Evolutionary conservation across 2,888 invertebrate genomes (phyloP), one percentile per base, ranked within the genome.

Genomic region (Dromius quadrimaculatus): DNA sequence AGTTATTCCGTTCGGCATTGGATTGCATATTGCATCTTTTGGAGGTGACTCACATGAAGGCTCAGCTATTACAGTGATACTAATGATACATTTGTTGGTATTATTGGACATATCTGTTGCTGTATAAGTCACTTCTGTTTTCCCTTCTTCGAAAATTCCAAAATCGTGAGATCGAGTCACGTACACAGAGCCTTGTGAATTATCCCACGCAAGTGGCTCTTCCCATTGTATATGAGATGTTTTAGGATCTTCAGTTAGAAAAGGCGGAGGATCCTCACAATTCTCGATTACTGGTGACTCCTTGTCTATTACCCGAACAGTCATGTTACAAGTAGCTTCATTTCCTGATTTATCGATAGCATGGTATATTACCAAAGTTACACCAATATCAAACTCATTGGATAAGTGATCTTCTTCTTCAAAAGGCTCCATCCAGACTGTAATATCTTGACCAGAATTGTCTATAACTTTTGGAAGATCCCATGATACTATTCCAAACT

Each of bases 311-410:
- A 90, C 86, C 54, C 80, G 83, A 6, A 90, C 83, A 17, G 80
- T 83, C 75, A 90, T 89, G 71, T 83, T 83, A 76, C 91, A 91
- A 68, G 84, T 84, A 0, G 86, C 88, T 73, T 83, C 84, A 77
- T 90, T 90, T 41, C 85, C 84, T 71, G 84, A 85, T 1, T 83
- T 78, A 79, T 91, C 90, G 74, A 87, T 86, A 0, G 89, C 89
- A 8, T 85, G 83, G 78, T 90, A 90, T 0, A 84, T 85, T n/a
- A 91, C 84, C 8, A 79, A 79, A 2, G 87, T 87, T 17, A 78
- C 77, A 0, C 90, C 90, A 73, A 89, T 86, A 72, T 85, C 85
- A 50, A 89, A 85, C 75, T 84, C 85, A 41, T 66, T 57, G 13
- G 23, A 22, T 9, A 36, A 32, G 6, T 50, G 32, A 36, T 50